Evolutionary conservation across 2,797 vertebrate species (phyloP).

Genomic region (Tinamus major): DNA sequence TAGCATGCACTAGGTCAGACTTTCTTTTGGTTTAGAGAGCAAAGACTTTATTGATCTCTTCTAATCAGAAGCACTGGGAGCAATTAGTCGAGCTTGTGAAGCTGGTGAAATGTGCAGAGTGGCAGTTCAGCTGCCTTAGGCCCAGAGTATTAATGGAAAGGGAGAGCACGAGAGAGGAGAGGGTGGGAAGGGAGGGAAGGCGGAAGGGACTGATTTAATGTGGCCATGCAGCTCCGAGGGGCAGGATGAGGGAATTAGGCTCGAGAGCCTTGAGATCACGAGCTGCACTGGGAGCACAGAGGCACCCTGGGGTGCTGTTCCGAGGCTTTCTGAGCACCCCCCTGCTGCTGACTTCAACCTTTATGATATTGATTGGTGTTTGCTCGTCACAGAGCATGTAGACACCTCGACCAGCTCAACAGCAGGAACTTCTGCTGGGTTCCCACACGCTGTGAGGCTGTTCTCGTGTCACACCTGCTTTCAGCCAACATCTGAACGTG

Average conservation of each 20-base stretch:
- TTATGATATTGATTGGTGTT: not conserved
- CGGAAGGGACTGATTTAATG: not conserved
- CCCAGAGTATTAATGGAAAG: not conserved
- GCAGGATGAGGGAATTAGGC: not conserved
- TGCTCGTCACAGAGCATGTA: not conserved
- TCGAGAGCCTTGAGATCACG: not conserved
- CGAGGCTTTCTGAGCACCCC: not conserved
- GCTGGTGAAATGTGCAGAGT: not conserved
- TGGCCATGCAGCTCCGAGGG: not conserved
- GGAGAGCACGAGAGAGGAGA: not conserved
- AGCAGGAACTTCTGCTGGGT: not conserved
- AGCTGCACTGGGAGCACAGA: not conserved
- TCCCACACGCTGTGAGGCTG: not conserved
- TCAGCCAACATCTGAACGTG: not conserved
- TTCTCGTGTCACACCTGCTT: not conserved
- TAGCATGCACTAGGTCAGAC: not conserved
- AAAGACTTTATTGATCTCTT: conserved; percentile 53
- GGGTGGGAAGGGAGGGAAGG: not conserved
- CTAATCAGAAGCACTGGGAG: conserved; percentile 56
- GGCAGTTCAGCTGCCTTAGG: not conserved
- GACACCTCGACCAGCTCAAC: rapidly evolving
- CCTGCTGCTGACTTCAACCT: not conserved
- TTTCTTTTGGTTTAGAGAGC: conserved; percentile 13
- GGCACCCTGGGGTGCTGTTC: not conserved
- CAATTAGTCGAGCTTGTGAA: conserved; percentile 45